Base-by-base conservation (phyloP, 1,140 invertebrate species). In the Atopsyche davidsoni region DNA sequence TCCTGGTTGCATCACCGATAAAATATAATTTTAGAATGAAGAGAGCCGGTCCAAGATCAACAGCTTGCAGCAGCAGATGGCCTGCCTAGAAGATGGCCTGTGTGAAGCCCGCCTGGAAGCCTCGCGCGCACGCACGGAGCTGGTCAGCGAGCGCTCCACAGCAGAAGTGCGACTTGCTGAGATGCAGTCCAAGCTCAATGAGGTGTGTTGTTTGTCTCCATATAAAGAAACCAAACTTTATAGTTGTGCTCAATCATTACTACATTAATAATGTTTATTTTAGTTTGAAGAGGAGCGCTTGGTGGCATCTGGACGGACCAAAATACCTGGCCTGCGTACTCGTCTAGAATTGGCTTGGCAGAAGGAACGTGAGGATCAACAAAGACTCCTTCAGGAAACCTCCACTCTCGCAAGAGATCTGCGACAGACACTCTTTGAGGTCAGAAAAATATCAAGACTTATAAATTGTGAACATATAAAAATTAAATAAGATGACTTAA, bases 261-360 rank as follows among this genome's bases (percentile, higher is more conserved):
- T 18, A 35, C 28, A 11, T 13, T 7, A 6, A 40, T 51, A 9
- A 39, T 45, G 45, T 47, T 34, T 28, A 38, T 69, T 63, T 25
- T 55, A 85, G 80, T 76, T 90, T 54, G 88, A 92, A 68, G 89
- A 92, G 67, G 88, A 92, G 46, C 75, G 85, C 43, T 71, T 91
- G 34, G 68, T 91, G 3, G 79, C 78, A 1, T 87, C 85, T 48
- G 89, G 88, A 49, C 75, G 90, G 46, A 86, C 88, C 0, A 86
- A 90, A 62, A 84, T 91, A 54, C 84, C 87, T 3, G 89, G 89
- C 17, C 70, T 92, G 38, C 85, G 88, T 63, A 91, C 91, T 1
- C 80, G 89, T 28, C 84, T 96, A 79, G 92, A 96, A 64, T 69
- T 95, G 10, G 90, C 92, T 1, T 97, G 93, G 93, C 91, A 95